These are phyloP conservation scores for Himalopsyche anomala DNA, from an alignment of 2,888 invertebrate species.

Conservation along the genomic window DNA sequence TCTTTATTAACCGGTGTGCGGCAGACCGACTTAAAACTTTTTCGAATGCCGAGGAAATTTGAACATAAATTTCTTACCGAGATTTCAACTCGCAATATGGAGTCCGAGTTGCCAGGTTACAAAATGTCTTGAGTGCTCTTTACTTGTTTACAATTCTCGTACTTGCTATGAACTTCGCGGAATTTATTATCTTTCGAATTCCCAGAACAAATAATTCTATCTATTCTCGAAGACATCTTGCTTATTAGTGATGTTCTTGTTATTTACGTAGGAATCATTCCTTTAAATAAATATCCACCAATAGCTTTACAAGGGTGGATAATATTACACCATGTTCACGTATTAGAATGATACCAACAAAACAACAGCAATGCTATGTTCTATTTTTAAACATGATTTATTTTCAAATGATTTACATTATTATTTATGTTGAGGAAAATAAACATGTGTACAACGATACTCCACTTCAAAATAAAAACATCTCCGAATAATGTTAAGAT, in stretches of 20 bases:
- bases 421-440: too few species aligned
- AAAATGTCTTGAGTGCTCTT: background rate
- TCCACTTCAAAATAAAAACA: too few species aligned
- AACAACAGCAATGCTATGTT: too few species aligned
- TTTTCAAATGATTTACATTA: too few species aligned
- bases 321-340: too few species aligned
- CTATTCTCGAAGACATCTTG: background rate
- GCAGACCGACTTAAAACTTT: constrained; percentile 16
- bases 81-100: background rate
- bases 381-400: too few species aligned
- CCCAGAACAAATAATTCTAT: constrained; percentile 13
- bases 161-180: background rate
- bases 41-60: constrained; percentile 4
- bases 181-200: background rate
- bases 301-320: too few species aligned
- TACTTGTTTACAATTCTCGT: constrained; percentile 9
- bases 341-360: too few species aligned
- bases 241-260: background rate
- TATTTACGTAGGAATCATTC: too few species aligned
- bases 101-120: constrained; percentile 37
- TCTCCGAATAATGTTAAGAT: too few species aligned
- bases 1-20: background rate
- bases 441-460: too few species aligned
- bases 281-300: too few species aligned
- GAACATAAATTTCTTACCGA: background rate